Percentiles rank a stretch among this genome's conserved stretches.
phyloP scores from a whole-genome alignment of 1,140 invertebrate genomes.

The Ceratosolen solmsi region DNA sequence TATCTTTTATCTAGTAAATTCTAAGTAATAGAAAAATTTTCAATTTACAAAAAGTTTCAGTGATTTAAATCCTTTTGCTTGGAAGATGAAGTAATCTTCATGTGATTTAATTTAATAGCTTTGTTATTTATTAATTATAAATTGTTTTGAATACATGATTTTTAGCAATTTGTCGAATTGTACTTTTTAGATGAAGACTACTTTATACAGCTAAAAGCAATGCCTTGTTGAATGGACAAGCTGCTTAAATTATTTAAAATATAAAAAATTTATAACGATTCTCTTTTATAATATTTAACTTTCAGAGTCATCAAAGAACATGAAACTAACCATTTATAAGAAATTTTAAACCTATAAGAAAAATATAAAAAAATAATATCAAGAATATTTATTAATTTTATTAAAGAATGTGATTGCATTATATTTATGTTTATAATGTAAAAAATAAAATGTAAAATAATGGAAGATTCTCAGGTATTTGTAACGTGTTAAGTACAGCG shows the following conservation, averaged over 20 bases:
- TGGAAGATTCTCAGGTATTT: not conserved
- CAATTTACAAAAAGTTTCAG: not conserved
- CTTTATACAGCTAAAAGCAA: not conserved
- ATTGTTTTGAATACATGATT: not conserved
- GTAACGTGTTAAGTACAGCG: too few relatives aligned
- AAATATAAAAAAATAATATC: too few relatives aligned
- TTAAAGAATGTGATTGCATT: not conserved
- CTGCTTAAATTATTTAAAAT: conserved; percentile 2
- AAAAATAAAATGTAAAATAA: not conserved
- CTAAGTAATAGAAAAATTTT: not conserved
- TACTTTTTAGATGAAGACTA: not conserved
- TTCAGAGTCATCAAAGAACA: conserved; percentile 44
- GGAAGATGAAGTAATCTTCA: conserved; percentile 1
- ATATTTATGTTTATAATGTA: not conserved
- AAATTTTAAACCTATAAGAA: not conserved
- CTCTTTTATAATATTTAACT: conserved; percentile 34
- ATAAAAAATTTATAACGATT: not conserved
- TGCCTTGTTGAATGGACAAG: not conserved
- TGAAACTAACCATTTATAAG: not conserved
- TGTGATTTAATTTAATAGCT: not conserved
- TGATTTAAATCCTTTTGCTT: not conserved
- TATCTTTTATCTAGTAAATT: not conserved
- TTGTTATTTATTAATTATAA: conserved; percentile 3
- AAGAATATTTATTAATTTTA: not conserved
- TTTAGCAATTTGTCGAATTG: not conserved